Conservation (phyloP, 2,888 invertebrate species). For the Parnassius glacialis region DNA sequence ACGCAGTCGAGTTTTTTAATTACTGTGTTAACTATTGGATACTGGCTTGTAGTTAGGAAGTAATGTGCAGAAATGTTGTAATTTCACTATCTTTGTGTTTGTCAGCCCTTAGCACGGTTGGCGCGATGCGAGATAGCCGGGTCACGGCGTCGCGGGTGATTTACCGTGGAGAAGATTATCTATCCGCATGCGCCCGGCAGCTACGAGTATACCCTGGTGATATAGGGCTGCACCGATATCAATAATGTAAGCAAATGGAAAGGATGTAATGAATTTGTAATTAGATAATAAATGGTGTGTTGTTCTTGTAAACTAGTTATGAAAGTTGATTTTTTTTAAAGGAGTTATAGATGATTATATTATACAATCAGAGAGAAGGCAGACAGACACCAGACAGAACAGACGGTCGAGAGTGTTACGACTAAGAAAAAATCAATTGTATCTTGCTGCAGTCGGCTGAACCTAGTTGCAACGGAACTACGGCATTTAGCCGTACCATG, state of each 20-base stretch:
- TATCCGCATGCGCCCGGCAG: conserved; percentile 22
- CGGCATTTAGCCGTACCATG: no score
- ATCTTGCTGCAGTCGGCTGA: no score
- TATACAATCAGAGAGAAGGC: no score
- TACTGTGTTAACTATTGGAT: no score
- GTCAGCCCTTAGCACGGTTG: conserved; percentile 38
- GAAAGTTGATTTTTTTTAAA: no score
- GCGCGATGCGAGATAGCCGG: conserved; percentile 48
- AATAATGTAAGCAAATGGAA: background rate
- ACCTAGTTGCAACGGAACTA: no score
- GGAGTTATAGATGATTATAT: no score
- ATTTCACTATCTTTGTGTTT: conserved; percentile 29
- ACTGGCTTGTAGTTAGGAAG: no score
- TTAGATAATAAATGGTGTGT: background rate
- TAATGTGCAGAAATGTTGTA: background rate
- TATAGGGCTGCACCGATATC: conserved; percentile 9
- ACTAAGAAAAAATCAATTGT: no score
- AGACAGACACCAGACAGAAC: no score
- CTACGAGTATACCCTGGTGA: background rate
- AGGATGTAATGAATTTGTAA: conserved; percentile 11
- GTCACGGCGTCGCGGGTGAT: conserved; percentile 51
- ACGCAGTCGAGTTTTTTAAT: no score
- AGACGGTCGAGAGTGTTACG: no score
- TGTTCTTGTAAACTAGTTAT: background rate
- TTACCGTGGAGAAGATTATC: conserved; percentile 53